Conservation (phyloP, 2,113 vertebrate genomes). For the Anoura caudifer region DNA sequence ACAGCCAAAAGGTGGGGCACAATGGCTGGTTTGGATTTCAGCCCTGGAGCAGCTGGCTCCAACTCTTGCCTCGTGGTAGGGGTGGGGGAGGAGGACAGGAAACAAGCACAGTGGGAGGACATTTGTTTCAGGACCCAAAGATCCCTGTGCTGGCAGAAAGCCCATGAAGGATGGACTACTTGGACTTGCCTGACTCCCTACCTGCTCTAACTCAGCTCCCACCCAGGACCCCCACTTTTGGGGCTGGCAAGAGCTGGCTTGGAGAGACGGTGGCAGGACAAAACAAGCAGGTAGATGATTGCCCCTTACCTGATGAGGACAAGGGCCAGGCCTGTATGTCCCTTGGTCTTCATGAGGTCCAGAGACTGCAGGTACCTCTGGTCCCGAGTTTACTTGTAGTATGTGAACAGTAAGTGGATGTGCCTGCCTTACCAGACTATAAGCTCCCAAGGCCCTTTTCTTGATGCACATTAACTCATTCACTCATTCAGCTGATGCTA, state of each 20-base stretch:
- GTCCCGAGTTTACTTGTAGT: not conserved
- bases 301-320: not conserved
- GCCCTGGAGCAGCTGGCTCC: slow-evolving; percentile 75
- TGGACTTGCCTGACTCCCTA: not conserved
- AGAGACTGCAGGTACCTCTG: not conserved
- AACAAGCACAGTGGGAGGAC: slow-evolving; percentile 50
- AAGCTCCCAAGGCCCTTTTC: not conserved
- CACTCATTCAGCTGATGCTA: not conserved
- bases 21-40: slow-evolving; percentile 81
- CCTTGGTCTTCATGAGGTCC: not conserved
- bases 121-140: slow-evolving; percentile 75
- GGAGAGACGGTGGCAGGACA: not conserved
- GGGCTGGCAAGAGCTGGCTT: not conserved
- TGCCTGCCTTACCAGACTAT: not conserved
- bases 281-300: not conserved
- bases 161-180: not conserved
- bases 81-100: slow-evolving; percentile 39
- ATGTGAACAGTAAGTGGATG: not conserved
- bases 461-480: not conserved
- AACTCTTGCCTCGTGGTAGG: slow-evolving; percentile 68
- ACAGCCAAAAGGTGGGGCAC: slow-evolving; percentile 76
- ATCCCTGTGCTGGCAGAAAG: not conserved
- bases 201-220: not conserved
- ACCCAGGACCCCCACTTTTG: not conserved
- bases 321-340: not conserved